These are phyloP conservation scores for Desoria tigrina DNA, from an alignment of 2,888 invertebrate genomes.

Conservation along the genomic window DNA sequence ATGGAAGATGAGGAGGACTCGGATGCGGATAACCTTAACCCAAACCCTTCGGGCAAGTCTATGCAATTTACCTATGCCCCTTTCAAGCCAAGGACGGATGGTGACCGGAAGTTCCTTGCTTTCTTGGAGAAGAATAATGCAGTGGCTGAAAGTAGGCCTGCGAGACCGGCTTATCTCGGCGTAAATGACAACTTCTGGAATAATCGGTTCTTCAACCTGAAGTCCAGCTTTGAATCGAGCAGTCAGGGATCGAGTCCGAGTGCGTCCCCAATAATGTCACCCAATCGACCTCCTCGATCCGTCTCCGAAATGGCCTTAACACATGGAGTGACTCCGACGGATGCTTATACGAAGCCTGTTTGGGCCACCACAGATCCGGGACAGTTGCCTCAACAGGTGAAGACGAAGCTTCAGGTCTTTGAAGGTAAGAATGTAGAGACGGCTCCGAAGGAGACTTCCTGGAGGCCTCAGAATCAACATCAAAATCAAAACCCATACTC, in stretches of 20 bases:
- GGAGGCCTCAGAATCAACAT: constrained; percentile 31
- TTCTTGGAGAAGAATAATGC: constrained; percentile 73
- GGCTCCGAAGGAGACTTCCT: constrained; percentile 17
- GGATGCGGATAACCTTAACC: constrained; percentile 26
- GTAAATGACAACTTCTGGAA: constrained; percentile 70
- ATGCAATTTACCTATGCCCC: constrained; percentile 18
- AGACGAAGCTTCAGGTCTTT: constrained; percentile 52
- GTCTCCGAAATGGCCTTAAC: constrained; percentile 42
- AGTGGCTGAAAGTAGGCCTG: not conserved
- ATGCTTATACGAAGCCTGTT: constrained; percentile 37
- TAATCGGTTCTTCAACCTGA: constrained; percentile 78
- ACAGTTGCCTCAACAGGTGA: constrained; percentile 49
- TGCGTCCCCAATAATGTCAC: constrained; percentile 46
- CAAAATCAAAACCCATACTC: constrained; percentile 5
- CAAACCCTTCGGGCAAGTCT: not conserved
- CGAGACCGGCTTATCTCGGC: constrained; percentile 53
- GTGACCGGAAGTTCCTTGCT: constrained; percentile 79
- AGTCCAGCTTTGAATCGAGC: constrained; percentile 71
- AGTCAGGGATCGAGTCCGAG: constrained; percentile 52
- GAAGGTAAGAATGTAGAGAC: constrained; percentile 36
- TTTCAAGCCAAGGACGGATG: constrained; percentile 77
- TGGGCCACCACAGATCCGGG: constrained; percentile 43
- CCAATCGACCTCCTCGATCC: constrained; percentile 38
- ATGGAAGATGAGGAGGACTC: constrained; percentile 60
- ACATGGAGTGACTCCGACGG: constrained; percentile 22